These are phyloP conservation scores for Diarsia brunnea DNA, from an alignment of 2,888 invertebrate species.

Conservation along the genomic window DNA sequence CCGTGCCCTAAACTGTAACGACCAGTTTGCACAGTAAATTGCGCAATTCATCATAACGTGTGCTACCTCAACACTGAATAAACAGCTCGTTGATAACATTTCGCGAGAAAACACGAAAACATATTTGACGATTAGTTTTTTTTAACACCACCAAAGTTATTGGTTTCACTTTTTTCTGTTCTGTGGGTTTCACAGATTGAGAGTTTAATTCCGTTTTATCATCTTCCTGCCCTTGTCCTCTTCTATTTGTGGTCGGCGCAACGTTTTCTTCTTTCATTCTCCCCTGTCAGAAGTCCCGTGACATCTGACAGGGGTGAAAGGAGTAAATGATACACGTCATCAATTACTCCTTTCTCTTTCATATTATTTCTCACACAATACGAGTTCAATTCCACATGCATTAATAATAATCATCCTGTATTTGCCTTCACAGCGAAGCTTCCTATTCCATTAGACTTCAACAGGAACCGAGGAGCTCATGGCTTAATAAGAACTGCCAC, in stretches of 20 bases:
- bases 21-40: conserved; percentile 36
- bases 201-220: not conserved
- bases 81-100: conserved; percentile 22
- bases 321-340: too few relatives aligned
- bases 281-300: too few relatives aligned
- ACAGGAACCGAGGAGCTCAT: too few relatives aligned
- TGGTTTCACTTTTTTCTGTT: too few relatives aligned
- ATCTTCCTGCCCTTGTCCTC: too few relatives aligned
- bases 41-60: conserved; percentile 34
- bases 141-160: conserved; percentile 1
- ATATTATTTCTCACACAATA: too few relatives aligned
- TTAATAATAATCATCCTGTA: not conserved
- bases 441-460: not conserved
- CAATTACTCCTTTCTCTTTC: too few relatives aligned
- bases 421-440: not conserved
- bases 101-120: conserved; percentile 11
- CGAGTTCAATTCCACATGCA: not conserved
- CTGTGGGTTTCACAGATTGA: not conserved
- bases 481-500: too few relatives aligned
- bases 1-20: conserved; percentile 11
- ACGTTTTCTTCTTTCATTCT: too few relatives aligned
- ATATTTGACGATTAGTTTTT: conserved; percentile 13
- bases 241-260: too few relatives aligned
- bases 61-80: conserved; percentile 38
- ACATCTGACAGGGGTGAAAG: too few relatives aligned